phyloP scores from a whole-genome alignment of 2,113 vertebrate species.

The Zosterops pallidus region DNA sequence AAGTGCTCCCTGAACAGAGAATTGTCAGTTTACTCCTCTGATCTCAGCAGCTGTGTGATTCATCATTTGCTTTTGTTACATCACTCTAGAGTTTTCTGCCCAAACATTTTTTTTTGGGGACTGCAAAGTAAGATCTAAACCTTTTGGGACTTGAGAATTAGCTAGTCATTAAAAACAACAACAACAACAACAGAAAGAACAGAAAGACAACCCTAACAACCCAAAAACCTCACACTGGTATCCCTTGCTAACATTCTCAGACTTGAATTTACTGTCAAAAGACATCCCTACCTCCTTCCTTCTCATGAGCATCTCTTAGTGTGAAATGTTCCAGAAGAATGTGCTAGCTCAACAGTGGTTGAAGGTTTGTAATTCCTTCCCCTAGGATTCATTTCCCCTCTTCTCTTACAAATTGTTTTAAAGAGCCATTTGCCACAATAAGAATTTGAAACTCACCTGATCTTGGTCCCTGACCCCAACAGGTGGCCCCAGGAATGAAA shows the following conservation, averaged over 20 bases:
- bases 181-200: slow-evolving; percentile 47
- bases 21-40: slow-evolving; percentile 33
- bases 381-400: slow-evolving; percentile 56
- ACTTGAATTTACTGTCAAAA: background rate
- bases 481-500: slow-evolving; percentile 76
- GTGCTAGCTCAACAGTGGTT: slow-evolving; percentile 2
- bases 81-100: slow-evolving; percentile 60
- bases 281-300: slow-evolving; percentile 42
- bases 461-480: slow-evolving; percentile 77
- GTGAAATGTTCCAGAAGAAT: slow-evolving; percentile 3
- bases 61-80: background rate
- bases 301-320: background rate
- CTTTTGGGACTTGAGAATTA: slow-evolving; percentile 68
- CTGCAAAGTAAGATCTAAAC: slow-evolving; percentile 80
- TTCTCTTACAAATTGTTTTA: slow-evolving; percentile 64
- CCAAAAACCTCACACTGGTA: slow-evolving; percentile 23
- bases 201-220: slow-evolving; percentile 61
- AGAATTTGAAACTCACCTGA: slow-evolving; percentile 76
- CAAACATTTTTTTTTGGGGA: slow-evolving; percentile 52
- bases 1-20: slow-evolving; percentile 84
- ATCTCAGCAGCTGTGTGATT: background rate
- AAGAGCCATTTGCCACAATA: slow-evolving; percentile 75
- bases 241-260: slow-evolving; percentile 20
- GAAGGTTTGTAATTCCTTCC: slow-evolving; percentile 28
- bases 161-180: slow-evolving; percentile 56